phyloP scores from a whole-genome alignment of 2,797 vertebrate genomes.

The Acanthornis magna region DNA sequence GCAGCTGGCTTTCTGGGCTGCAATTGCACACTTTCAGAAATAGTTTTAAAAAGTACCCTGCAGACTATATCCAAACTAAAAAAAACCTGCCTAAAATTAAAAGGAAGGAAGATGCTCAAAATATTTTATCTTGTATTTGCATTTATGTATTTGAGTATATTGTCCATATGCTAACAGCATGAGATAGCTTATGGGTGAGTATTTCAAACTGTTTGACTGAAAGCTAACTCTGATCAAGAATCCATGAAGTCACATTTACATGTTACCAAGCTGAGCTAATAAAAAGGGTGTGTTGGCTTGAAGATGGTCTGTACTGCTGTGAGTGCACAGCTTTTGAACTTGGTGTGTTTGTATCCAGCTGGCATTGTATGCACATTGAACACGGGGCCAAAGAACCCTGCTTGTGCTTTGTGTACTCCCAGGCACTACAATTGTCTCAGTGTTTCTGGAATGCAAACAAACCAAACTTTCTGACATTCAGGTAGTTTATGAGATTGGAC shows the following conservation, averaged over 20 bases:
- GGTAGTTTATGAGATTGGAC: neutral
- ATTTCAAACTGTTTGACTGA: neutral
- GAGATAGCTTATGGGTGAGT: neutral
- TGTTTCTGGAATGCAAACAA: neutral
- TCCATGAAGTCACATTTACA: neutral
- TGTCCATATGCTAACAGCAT: neutral
- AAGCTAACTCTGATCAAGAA: neutral
- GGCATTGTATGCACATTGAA: fast-evolving
- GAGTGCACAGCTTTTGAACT: neutral
- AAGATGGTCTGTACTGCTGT: neutral
- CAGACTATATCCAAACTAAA: neutral
- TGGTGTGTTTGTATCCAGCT: neutral
- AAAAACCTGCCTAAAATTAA: neutral
- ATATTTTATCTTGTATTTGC: neutral
- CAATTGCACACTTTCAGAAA: neutral
- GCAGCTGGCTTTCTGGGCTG: neutral
- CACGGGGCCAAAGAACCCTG: fast-evolving
- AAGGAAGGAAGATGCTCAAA: neutral
- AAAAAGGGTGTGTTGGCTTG: neutral
- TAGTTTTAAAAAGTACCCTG: neutral
- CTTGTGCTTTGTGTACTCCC: neutral
- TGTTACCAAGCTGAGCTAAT: neutral
- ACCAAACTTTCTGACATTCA: neutral
- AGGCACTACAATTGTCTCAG: neutral
- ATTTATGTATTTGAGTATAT: neutral